These are phyloP conservation scores for Tachypleus tridentatus DNA, from an alignment of 1,140 invertebrate species.

Conservation along the genomic window DNA sequence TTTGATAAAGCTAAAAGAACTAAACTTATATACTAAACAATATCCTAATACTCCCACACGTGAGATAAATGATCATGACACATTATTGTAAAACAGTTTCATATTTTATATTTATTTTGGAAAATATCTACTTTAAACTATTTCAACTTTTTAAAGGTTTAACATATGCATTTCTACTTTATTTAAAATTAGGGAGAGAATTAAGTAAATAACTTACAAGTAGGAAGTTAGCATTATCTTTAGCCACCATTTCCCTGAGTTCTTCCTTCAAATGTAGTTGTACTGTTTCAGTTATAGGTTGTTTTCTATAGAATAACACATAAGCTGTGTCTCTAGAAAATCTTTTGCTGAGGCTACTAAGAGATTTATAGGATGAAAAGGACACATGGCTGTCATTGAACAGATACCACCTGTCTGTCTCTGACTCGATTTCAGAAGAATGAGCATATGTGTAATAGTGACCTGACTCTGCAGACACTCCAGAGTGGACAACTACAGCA, in stretches of 20 bases:
- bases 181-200: no score
- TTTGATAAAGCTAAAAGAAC: no score
- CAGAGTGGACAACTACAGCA: slow-evolving; percentile 69
- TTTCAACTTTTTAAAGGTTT: no score
- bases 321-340: slow-evolving; percentile 64
- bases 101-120: no score
- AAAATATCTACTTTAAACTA: no score
- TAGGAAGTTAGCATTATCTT: slow-evolving; percentile 35
- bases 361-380: slow-evolving; percentile 44
- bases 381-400: slow-evolving; percentile 65
- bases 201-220: slow-evolving; percentile 25
- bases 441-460: slow-evolving; percentile 75
- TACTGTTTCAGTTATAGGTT: slow-evolving; percentile 21
- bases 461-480: slow-evolving; percentile 64
- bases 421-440: slow-evolving; percentile 22
- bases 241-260: slow-evolving; percentile 36
- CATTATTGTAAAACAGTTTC: no score
- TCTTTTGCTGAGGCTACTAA: slow-evolving; percentile 42
- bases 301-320: slow-evolving; percentile 56
- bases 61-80: no score
- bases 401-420: slow-evolving; percentile 53
- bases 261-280: slow-evolving; percentile 34
- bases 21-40: no score
- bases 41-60: no score
- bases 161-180: no score